phyloP scores from a whole-genome alignment of 1,140 invertebrate genomes.

The Drosophila pseudoananassae region DNA sequence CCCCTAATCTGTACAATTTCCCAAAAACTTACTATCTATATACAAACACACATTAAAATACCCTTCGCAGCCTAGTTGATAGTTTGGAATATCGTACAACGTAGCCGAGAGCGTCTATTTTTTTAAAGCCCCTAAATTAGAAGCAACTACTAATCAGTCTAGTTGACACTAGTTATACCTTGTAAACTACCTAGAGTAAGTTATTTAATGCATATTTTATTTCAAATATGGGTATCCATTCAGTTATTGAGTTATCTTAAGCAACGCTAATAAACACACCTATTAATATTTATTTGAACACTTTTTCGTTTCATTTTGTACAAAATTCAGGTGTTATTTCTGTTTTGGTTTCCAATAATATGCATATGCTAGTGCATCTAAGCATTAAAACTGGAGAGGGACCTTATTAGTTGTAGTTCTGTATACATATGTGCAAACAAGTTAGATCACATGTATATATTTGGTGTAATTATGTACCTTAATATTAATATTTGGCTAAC shows the following conservation, averaged over 20 bases:
- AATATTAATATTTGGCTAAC: background rate
- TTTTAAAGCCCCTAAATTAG: slow-evolving; percentile 47
- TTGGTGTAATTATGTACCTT: slow-evolving; percentile 13
- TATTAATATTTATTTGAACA: slow-evolving; percentile 53
- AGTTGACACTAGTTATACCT: slow-evolving; percentile 54
- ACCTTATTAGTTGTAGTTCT: slow-evolving; percentile 76
- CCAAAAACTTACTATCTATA: slow-evolving; percentile 30
- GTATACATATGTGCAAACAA: slow-evolving; percentile 38
- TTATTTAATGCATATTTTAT: slow-evolving; percentile 21
- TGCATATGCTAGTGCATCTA: slow-evolving; percentile 26
- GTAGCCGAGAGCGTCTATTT: slow-evolving; percentile 58
- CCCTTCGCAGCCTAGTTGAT: slow-evolving; percentile 34
- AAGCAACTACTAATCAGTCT: slow-evolving; percentile 51
- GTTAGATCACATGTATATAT: slow-evolving; percentile 46
- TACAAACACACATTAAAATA: slow-evolving; percentile 8
- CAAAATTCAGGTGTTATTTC: slow-evolving; percentile 20
- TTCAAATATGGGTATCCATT: slow-evolving; percentile 29
- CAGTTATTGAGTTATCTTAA: slow-evolving; percentile 21
- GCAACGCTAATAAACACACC: slow-evolving; percentile 43
- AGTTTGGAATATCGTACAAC: slow-evolving; percentile 44
- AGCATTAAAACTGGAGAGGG: slow-evolving; percentile 71
- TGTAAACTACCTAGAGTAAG: slow-evolving; percentile 45
- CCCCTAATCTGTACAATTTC: slow-evolving; percentile 38
- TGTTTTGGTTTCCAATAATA: slow-evolving; percentile 20
- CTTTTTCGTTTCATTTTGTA: slow-evolving; percentile 51